These are phyloP conservation scores for Danionella cerebrum DNA, from an alignment of 2,113 vertebrate species.

Conservation along the genomic window DNA sequence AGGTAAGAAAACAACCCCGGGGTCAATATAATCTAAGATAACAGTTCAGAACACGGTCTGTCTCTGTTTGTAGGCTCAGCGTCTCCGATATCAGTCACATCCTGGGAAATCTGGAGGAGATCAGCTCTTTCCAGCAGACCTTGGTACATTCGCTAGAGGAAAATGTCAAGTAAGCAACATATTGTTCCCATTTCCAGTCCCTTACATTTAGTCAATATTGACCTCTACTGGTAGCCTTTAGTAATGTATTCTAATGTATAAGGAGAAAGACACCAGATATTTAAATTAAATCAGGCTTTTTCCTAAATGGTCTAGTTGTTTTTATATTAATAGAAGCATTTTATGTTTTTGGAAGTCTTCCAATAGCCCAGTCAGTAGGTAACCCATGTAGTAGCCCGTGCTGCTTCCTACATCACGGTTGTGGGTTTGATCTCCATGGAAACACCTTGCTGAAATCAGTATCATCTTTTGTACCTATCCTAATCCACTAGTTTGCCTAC, in stretches of 20 bases:
- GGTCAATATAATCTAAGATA: neutral
- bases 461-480: no score
- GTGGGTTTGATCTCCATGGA: no score
- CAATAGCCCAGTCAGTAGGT: no score
- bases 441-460: no score
- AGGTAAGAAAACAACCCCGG: constrained; percentile 63
- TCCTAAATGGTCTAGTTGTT: neutral
- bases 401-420: no score
- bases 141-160: constrained; percentile 92
- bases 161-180: constrained; percentile 86
- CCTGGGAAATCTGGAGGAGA: constrained; percentile 94
- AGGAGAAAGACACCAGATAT: no score
- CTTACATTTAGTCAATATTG: constrained; percentile 4
- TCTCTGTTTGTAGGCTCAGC: constrained; percentile 65
- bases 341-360: no score
- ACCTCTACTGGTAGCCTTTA: constrained; percentile 46
- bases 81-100: constrained; percentile 72
- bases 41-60: neutral
- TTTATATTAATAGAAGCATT: no score
- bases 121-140: constrained; percentile 90
- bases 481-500: no score
- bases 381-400: no score
- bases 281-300: neutral
- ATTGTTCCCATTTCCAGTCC: no score
- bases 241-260: neutral